Evolutionary conservation across 2,888 invertebrate genomes (phyloP).

Genomic region (Steinernema hermaphroditum): DNA sequence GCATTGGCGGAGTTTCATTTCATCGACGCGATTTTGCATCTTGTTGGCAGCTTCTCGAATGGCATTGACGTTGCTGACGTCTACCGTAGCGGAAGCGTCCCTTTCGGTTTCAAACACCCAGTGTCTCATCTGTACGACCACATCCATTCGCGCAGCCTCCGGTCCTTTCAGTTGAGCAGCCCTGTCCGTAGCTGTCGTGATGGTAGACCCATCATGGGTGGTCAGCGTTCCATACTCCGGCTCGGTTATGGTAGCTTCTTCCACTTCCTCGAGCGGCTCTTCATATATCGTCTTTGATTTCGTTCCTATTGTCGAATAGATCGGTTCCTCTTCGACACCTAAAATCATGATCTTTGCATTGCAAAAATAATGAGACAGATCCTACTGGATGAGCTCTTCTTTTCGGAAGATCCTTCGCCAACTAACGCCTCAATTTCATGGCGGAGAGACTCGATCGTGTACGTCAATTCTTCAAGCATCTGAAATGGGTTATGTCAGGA

Average conservation of each 20-base stretch:
- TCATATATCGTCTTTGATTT: background rate
- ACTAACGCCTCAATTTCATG: slow-evolving; percentile 14
- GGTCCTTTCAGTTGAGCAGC: slow-evolving; percentile 31
- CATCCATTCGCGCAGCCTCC: slow-evolving; percentile 39
- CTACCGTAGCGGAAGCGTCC: slow-evolving; percentile 60
- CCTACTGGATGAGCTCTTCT: slow-evolving; percentile 9
- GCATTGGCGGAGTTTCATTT: slow-evolving; percentile 42
- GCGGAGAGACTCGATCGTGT: background rate
- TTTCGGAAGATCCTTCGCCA: background rate
- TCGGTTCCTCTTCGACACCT: slow-evolving; percentile 57
- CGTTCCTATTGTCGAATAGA: slow-evolving; percentile 56
- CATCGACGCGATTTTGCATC: slow-evolving; percentile 48
- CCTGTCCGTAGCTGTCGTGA: slow-evolving; percentile 25
- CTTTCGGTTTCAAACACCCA: slow-evolving; percentile 63
- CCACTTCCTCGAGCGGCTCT: slow-evolving; percentile 1
- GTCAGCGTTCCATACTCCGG: slow-evolving; percentile 42
- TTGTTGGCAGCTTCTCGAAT: slow-evolving; percentile 47
- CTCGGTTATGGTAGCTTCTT: slow-evolving; percentile 9
- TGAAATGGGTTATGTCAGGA: too few species aligned
- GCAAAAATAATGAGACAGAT: background rate
- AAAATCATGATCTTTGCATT: background rate
- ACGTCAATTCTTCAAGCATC: slow-evolving; percentile 8
- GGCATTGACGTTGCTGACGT: slow-evolving; percentile 52
- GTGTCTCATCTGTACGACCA: slow-evolving; percentile 54
- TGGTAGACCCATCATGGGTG: slow-evolving; percentile 33